Conservation (phyloP, 1,140 invertebrate species). For the Calycopis cecrops region DNA sequence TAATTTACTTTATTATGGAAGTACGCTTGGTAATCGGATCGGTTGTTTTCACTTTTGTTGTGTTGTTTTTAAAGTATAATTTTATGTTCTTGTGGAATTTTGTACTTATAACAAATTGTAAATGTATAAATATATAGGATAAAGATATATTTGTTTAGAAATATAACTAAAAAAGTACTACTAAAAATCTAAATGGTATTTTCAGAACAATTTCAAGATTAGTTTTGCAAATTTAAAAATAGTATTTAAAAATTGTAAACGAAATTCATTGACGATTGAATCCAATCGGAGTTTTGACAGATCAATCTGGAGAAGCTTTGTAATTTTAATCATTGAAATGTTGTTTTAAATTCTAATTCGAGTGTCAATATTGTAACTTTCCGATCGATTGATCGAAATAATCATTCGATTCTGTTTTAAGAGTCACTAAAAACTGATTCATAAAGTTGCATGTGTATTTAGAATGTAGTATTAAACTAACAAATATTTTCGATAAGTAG, state of each 20-base stretch:
- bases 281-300: neutral
- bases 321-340: constrained; percentile 3
- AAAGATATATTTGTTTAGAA: too few relatives aligned
- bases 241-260: neutral
- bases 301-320: constrained; percentile 6
- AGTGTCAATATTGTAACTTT: neutral
- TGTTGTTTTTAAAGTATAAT: neutral
- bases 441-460: too few relatives aligned
- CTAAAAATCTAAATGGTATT: too few relatives aligned
- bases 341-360: neutral
- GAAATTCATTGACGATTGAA: constrained; percentile 5
- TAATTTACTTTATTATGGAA: constrained; percentile 2
- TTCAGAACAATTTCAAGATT: too few relatives aligned
- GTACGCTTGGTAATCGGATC: constrained; percentile 2
- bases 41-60: too few relatives aligned
- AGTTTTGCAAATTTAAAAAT: neutral
- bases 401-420: too few relatives aligned
- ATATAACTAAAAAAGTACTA: too few relatives aligned
- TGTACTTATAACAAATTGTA: neutral
- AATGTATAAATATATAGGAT: neutral
- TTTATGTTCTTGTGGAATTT: neutral
- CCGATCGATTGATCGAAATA: too few relatives aligned
- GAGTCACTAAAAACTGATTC: too few relatives aligned
- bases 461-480: too few relatives aligned
- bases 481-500: too few relatives aligned